Conservation (phyloP, 2,888 invertebrate species). For the Dasypogon diadema region DNA sequence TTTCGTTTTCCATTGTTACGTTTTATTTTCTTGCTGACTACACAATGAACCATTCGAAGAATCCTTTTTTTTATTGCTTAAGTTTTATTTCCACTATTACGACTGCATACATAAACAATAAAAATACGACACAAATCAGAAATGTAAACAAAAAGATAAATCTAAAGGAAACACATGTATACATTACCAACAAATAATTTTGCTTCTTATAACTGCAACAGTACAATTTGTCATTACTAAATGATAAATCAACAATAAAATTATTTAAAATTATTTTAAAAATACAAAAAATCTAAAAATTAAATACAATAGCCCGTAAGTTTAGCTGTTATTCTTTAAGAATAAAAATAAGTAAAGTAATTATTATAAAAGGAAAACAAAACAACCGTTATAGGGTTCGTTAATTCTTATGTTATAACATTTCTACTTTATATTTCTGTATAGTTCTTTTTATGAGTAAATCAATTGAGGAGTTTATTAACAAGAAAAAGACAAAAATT, state of each 20-base stretch:
- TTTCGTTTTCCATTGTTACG: conserved; percentile 44
- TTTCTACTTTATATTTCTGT: conserved; percentile 49
- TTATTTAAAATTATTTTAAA: conserved; percentile 46
- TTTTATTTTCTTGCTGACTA: not conserved
- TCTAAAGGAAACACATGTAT: conserved; percentile 42
- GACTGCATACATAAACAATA: conserved; percentile 15
- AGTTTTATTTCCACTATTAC: not conserved
- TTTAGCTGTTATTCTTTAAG: conserved; percentile 59
- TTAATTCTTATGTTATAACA: conserved; percentile 47
- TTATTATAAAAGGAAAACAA: conserved; percentile 43
- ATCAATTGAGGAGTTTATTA: not conserved
- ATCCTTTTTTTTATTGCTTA: not conserved
- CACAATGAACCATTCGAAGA: not conserved
- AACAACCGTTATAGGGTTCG: conserved; percentile 49
- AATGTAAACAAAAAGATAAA: conserved; percentile 46
- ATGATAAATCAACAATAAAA: conserved; percentile 51
- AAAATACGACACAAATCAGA: conserved; percentile 32
- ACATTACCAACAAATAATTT: conserved; percentile 42
- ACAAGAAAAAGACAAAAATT: conserved; percentile 17
- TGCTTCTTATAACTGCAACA: conserved; percentile 55
- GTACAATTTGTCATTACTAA: conserved; percentile 56
- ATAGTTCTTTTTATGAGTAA: conserved; percentile 50
- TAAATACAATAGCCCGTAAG: conserved; percentile 59
- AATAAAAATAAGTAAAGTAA: conserved; percentile 54
- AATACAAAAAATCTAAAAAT: conserved; percentile 51